Evolutionary conservation across 2,113 vertebrate species (phyloP), one percentile per base, ranked within the genome.

Genomic region (Cepphus grylle): DNA sequence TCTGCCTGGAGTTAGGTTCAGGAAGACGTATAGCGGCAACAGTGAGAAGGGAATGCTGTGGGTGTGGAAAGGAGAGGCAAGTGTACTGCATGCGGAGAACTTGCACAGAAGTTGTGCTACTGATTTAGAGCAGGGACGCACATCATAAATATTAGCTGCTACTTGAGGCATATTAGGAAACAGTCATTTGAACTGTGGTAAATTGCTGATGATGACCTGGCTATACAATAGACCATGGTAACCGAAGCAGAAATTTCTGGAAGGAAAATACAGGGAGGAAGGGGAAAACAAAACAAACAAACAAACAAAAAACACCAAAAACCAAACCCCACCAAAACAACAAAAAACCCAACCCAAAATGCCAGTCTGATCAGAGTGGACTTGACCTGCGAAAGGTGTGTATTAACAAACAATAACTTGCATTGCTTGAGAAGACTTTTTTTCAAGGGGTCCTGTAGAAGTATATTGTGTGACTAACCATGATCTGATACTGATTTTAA

Each of bases 21-120:
- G 40, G 32, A 72, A 80, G 32, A 45, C 2, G 34, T 32, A 15
- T 0, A 0, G 22, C 34, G 11, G 13, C 9, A 38, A 80, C 34
- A 59, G 17, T 36, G 11, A 86, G 40, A 84, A 66, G 23, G 11
- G 40, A 83, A 40, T 9, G 13, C 13, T 53, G 16, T 53, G 67
- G 15, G 4, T 29, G 4, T 62, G n/a, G 40, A 49, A 85, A 74
- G 42, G 8, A 42, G 21, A 76, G 18, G 11, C 6, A 83, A 56
- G 5, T 7, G 4, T 32, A 18, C 13, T 47, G 18, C 23, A 6
- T 15, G 4, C 19, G 11, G 34, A 62, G 27, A 76, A 9, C 16
- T 86, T n/a, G 26, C 9, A 22, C 5, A 9, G 34, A 86, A 79
- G 6, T 40, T 26, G 32, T 19, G 17, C 11, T 43, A 13, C 5